A percentile compares a stretch with the other conserved stretches of the same genome.
phyloP scores from a whole-genome alignment of 2,797 vertebrate genomes.

The Dendrocincla fuliginosa region DNA sequence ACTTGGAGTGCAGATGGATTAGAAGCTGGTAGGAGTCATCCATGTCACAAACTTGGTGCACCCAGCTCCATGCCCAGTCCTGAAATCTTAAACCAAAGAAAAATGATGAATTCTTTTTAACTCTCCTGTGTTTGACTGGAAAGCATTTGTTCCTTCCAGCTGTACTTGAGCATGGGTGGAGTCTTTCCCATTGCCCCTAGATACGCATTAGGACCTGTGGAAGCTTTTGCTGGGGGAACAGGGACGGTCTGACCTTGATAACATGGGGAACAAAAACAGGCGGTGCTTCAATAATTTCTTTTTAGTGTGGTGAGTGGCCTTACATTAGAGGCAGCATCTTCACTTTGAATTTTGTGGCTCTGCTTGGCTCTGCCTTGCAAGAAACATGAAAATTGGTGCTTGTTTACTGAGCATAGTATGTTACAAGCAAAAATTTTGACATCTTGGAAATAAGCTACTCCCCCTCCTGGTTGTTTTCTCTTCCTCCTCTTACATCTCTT shows the following conservation, averaged over 20 bases:
- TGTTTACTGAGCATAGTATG: neutral
- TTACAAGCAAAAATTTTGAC: neutral
- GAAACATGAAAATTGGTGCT: neutral
- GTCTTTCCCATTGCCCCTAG: neutral
- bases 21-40: too few relatives aligned
- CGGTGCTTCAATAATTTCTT: neutral
- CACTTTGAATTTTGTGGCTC: neutral
- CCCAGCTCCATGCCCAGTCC: too few relatives aligned
- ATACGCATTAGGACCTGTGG: neutral
- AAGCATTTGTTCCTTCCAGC: conserved; percentile 9
- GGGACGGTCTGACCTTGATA: neutral
- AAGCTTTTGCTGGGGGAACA: neutral
- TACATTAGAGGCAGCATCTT: neutral
- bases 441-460: neutral
- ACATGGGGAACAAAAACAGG: neutral
- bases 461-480: neutral
- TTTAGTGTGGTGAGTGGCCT: neutral
- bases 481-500: neutral
- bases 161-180: neutral
- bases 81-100: too few relatives aligned
- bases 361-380: neutral
- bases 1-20: too few relatives aligned
- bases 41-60: too few relatives aligned
- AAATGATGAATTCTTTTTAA: too few relatives aligned
- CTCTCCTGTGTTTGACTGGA: neutral